phyloP scores from a whole-genome alignment of 2,797 vertebrate genomes.

The Gobio occitaniae region DNA sequence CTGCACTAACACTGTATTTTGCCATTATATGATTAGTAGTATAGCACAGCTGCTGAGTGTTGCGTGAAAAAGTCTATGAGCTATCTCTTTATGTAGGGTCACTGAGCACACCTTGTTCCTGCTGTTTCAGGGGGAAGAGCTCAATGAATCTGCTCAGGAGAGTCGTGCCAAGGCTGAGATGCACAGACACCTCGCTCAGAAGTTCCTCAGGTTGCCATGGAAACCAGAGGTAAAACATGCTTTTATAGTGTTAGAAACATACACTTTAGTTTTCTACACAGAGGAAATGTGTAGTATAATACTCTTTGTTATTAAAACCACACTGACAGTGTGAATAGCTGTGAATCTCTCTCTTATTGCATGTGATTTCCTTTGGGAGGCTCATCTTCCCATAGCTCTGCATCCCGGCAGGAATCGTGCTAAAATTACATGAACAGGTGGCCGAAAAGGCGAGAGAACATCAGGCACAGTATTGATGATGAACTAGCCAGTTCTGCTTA shows the following conservation, averaged over 20 bases:
- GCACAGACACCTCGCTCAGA: constrained; percentile 63
- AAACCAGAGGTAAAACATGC: constrained; percentile 69
- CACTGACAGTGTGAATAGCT: constrained; percentile 15
- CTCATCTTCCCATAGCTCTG: constrained; percentile 45
- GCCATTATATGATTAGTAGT: background rate
- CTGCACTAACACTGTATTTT: background rate
- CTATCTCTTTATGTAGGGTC: constrained; percentile 16
- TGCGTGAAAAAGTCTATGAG: background rate
- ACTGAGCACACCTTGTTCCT: constrained; percentile 43
- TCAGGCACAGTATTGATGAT: constrained; percentile 32
- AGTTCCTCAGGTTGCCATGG: constrained; percentile 67
- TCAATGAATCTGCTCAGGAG: constrained; percentile 53
- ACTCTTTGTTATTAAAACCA: background rate
- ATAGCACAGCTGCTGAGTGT: background rate
- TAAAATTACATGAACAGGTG: constrained; percentile 63
- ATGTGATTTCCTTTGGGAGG: constrained; percentile 53
- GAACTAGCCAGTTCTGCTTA: constrained; percentile 33
- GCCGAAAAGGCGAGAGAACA: constrained; percentile 47
- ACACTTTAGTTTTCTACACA: background rate
- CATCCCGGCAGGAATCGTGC: constrained; percentile 45
- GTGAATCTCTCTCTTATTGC: constrained; percentile 25
- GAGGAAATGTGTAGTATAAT: constrained; percentile 28
- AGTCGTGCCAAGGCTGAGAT: constrained; percentile 53
- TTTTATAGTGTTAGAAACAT: constrained; percentile 39
- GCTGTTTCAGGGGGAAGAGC: constrained; percentile 61